These are phyloP conservation scores for Enteromius radiatus DNA, from an alignment of 2,797 vertebrate genomes.

Conservation along the genomic window DNA sequence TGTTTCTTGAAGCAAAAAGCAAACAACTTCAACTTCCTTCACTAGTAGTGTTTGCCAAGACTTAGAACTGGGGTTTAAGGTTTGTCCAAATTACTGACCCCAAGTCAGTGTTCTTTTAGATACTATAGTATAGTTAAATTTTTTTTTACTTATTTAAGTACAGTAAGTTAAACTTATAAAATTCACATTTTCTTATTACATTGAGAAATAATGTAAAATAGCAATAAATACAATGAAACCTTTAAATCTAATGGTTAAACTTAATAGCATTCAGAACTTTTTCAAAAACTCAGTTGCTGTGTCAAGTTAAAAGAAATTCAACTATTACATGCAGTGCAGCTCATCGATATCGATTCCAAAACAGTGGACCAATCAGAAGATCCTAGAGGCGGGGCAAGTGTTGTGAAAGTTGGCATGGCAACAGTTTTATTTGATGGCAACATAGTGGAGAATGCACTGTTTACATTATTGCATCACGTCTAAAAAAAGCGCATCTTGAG, in stretches of 20 bases:
- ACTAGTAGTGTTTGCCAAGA: neutral
- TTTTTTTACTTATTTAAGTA: neutral
- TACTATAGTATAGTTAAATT: neutral
- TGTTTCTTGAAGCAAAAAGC: constrained; percentile 3
- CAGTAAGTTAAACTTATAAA: neutral
- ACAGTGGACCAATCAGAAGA: neutral
- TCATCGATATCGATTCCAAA: neutral
- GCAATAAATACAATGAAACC: neutral
- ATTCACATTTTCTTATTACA: neutral
- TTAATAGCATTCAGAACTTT: neutral
- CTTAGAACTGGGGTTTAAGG: neutral
- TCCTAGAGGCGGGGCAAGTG: neutral
- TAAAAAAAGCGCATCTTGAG: neutral
- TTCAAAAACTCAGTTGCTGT: no score
- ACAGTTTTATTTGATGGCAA: neutral
- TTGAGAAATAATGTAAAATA: neutral
- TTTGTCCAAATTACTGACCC: neutral
- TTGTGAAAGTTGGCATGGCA: neutral
- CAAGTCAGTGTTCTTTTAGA: neutral
- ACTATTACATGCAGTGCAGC: neutral
- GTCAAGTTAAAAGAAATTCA: neutral
- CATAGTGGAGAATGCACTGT: neutral
- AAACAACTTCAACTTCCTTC: neutral
- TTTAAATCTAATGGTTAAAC: neutral
- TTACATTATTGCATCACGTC: neutral